Evolutionary conservation across 2,113 vertebrate genomes (phyloP), one percentile per base, ranked within the genome.

Genomic region (Oncorhynchus masou): DNA sequence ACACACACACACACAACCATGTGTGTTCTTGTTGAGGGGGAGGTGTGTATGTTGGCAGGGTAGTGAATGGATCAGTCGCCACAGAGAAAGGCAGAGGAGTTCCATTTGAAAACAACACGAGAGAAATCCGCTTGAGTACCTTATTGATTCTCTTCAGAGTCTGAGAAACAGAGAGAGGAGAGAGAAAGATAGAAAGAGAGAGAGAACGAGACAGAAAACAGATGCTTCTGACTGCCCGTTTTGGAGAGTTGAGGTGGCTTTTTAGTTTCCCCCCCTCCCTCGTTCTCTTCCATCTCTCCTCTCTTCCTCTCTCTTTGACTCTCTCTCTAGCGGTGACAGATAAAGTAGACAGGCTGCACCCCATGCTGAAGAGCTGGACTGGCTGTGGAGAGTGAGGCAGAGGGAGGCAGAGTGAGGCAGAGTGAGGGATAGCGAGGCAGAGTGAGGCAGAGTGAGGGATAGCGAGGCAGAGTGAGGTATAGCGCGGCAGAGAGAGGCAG

Each of bases 291-390:
- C 27, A 34, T 5, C 13, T 13, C 60, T 15, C 39, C 20, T 19
- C 20, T 45, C 49, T 15, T 49, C 51, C 49, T 49, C 49, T 71
- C 64, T 71, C 78, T 77, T 79, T 71, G 4, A 31, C 31, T 34
- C 29, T n/a, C 31, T 68, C 66, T 68, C 66, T 68, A 90, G 88
- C 83, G 78, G 84, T 76, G 79, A 79, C 81, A 88, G 90, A 91
- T 88, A 91, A 90, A 88, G 91, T 90, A 91, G 90, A 87, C 90
- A 86, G 88, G 80, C 78, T 72, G 77, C 88, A 88, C 90, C 92
- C 91, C 91, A 88, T 89, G 91, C 92, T 93, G 92, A 89, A 90
- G 85, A 86, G 89, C 80, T 88, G 69, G 85, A 83, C 90, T 84
- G 88, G 89, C 90, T 92, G 92, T 88, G 89, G 89, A 88, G 90